Evolutionary conservation across 2,113 vertebrate genomes (phyloP), one percentile per base, ranked within the genome.

Genomic region (Mesembrinibis cayennensis): DNA sequence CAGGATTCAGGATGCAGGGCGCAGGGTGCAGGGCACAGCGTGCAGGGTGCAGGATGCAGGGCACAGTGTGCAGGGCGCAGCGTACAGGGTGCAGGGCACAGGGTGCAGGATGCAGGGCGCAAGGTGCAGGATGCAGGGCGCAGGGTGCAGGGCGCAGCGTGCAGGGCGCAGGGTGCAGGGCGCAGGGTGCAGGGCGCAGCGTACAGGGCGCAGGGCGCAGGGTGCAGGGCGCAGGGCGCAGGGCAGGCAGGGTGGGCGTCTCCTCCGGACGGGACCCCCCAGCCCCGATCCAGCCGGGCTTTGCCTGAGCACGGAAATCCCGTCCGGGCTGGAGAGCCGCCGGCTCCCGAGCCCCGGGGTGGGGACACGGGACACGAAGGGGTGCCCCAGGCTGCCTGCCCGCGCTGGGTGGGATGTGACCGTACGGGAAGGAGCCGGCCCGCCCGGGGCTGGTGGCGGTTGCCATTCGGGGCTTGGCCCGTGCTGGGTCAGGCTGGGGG

Each of bases 381-480:
- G 19, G 22, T 56, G 49, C 23, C 58, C 82, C 17, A n/a, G 40
- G 40, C 44, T 38, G 13, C 26, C 52, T 17, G 77, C 30, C 38
- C 3, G 2, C 5, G 49, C 61, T 45, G 4, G 40, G 50, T 11
- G 56, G 36, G 67, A 27, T 18, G 55, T 9, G 29, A 34, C 45
- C 13, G 6, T 7, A 13, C 0, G 13, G 21, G 63, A 58, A 69
- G 4, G 53, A 69, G 27, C 22, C 29, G 1, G 20, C n/a, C 38
- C 38, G 80, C 29, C 34, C 34, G 2, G 53, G 4, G n/a, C 80
- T 27, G 66, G n/a, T 20, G 32, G 18, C 8, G 3, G 0, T 8
- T 10, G 25, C 26, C 25, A 0, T 14, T 2, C 3, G 36, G 78
- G 34, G 34, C 17, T 49, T 10, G 44, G 44, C 56, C 45, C 7